phyloP scores from a whole-genome alignment of 2,888 invertebrate species.

The Caenorhabditis sp. region DNA sequence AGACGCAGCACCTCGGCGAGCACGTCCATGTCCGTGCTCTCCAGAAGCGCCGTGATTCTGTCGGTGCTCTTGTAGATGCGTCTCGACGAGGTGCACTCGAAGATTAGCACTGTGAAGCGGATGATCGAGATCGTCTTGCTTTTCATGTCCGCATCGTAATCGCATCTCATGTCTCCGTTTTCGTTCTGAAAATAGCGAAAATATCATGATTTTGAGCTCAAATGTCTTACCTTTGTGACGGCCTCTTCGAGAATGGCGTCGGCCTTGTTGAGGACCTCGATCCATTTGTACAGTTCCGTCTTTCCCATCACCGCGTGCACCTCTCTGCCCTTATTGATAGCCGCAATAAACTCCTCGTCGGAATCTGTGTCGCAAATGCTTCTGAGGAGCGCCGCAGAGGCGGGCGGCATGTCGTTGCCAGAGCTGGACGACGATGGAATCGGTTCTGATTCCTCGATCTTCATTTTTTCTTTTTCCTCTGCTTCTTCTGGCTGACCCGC shows the following conservation, averaged over 20 bases:
- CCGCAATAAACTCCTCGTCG: slow-evolving; percentile 54
- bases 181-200: slow-evolving; percentile 20
- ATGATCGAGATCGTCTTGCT: slow-evolving; percentile 57
- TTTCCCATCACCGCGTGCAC: slow-evolving; percentile 62
- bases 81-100: slow-evolving; percentile 76
- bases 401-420: slow-evolving; percentile 45
- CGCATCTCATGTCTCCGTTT: slow-evolving; percentile 32
- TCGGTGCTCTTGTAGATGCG: slow-evolving; percentile 72
- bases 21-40: slow-evolving; percentile 67
- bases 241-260: slow-evolving; percentile 71
- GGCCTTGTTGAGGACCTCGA: slow-evolving; percentile 71
- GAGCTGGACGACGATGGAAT: slow-evolving; percentile 13
- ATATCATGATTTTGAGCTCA: neutral
- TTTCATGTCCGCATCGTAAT: slow-evolving; percentile 15
- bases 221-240: slow-evolving; percentile 15
- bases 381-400: slow-evolving; percentile 36
- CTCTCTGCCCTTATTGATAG: slow-evolving; percentile 56
- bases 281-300: slow-evolving; percentile 73
- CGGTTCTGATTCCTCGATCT: slow-evolving; percentile 33
- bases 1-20: slow-evolving; percentile 71
- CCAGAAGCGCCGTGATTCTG: slow-evolving; percentile 68
- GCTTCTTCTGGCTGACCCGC: slow-evolving; percentile 15
- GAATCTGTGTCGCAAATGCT: slow-evolving; percentile 42
- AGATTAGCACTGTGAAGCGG: slow-evolving; percentile 72
- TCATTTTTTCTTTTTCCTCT: no score